Evolutionary conservation across 1,140 invertebrate genomes (phyloP).

Genomic region (Plutomurus gul): DNA sequence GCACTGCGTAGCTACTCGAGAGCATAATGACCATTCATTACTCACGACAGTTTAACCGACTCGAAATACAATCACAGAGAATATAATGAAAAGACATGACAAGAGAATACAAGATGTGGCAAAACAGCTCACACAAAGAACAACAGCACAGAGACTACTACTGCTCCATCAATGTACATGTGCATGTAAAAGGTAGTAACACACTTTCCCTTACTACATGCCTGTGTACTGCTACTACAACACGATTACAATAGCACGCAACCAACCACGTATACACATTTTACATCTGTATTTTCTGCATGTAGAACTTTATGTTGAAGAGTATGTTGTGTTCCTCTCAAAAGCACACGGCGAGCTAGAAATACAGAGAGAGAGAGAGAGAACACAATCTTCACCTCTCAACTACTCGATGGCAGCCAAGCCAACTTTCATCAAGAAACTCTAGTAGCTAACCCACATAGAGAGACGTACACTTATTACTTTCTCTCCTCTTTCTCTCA

Average conservation of each 20-base stretch:
- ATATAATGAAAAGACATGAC: slow-evolving; percentile 14
- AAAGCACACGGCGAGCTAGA: too few species aligned
- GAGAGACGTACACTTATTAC: not conserved
- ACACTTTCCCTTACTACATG: too few species aligned
- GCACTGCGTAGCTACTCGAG: not conserved
- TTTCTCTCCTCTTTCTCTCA: not conserved
- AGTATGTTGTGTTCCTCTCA: too few species aligned
- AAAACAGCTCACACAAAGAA: not conserved
- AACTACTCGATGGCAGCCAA: too few species aligned
- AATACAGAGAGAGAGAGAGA: too few species aligned
- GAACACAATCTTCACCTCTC: too few species aligned
- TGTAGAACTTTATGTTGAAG: too few species aligned
- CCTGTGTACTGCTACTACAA: too few species aligned
- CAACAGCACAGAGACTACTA: not conserved
- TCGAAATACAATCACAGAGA: not conserved
- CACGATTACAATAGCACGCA: too few species aligned
- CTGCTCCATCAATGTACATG: not conserved
- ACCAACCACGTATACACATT: too few species aligned
- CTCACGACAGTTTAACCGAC: not conserved
- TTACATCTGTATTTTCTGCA: too few species aligned
- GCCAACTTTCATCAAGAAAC: not conserved
- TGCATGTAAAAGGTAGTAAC: too few species aligned
- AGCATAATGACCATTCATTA: not conserved
- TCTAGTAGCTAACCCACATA: not conserved
- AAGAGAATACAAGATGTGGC: not conserved